Evolutionary conservation across 1,140 invertebrate species (phyloP), one percentile per base, ranked within the genome.

Genomic region (Lepidurus apus): DNA sequence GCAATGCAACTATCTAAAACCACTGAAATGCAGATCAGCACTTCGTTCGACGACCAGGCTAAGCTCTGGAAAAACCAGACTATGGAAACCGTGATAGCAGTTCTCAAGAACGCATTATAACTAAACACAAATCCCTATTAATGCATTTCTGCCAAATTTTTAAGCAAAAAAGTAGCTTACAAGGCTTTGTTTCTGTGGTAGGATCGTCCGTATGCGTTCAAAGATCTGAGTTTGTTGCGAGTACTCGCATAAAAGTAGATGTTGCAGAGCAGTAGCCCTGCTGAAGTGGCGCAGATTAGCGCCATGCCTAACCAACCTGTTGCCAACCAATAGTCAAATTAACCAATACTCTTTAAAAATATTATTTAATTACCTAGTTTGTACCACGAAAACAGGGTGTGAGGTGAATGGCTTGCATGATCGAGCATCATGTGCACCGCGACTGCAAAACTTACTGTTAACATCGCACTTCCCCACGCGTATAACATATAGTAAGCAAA

Each of bases 381-480:
- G 43, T 78, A 78, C 79, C 79, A 80, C 13, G 79, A 79, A 65
- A 75, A 78, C 26, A 44, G 47, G 26, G 78, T 79, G 45, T 80
- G 76, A 17, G 79, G 79, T 34, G 79, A 80, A 74, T 65, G 44
- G 6, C 43, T 75, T 34, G 65, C 26, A 42, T 74, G 43, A 82
- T 94, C 93, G n/a, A 94, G 85, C 34, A 92, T 89, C 81, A 92
- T 93, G 84, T 94, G 93, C 0, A 92, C 91, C 83, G 93, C 92
- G 44, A 94, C 87, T 0, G 93, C 92, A 77, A 93, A 85, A 1
- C 86, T 86, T 0, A 91, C 89, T 87, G 94, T 90, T 13, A 89
- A 82, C 1, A 89, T 82, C 0, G 93, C 93, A 78, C 88, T 88
- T n/a, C 88, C 87, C 91, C 93, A 93, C 1, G 92, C 91, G 81